Percentiles rank a stretch among this genome's conserved stretches.
phyloP scores from a whole-genome alignment of 1,140 invertebrate genomes.

The Rhopalosiphum padi region DNA sequence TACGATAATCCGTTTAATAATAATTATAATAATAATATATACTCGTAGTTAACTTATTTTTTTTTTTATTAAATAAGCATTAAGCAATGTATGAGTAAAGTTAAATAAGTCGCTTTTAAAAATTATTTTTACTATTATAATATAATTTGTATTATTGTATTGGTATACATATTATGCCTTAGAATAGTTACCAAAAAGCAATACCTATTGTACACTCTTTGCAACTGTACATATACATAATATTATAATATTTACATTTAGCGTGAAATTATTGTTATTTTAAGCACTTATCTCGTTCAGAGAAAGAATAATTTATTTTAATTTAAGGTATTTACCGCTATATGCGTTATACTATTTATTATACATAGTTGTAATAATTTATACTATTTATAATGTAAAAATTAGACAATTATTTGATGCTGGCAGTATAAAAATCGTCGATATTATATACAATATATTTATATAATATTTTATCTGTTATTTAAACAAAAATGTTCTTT shows the following conservation, averaged over 20 bases:
- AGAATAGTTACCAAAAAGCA: constrained; percentile 43
- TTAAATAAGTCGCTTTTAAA: not conserved
- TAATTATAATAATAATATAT: not conserved
- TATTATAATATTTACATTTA: not conserved
- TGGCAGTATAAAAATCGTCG: not conserved
- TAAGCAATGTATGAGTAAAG: not conserved
- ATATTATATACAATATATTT: not conserved
- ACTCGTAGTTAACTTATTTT: not conserved
- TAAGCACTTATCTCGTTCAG: not conserved
- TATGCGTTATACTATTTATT: not conserved
- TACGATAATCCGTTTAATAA: not conserved
- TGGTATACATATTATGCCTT: not conserved
- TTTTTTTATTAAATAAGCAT: not conserved
- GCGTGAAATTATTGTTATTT: not conserved
- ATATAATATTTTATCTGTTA: not conserved
- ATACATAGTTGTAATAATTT: not conserved
- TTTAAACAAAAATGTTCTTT: no score
- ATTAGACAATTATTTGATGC: not conserved
- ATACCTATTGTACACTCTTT: not conserved
- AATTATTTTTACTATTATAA: not conserved
- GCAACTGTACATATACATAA: not conserved
- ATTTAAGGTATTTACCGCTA: not conserved
- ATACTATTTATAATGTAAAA: not conserved
- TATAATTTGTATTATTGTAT: constrained; percentile 28
- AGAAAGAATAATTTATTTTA: not conserved